These are phyloP conservation scores for Tortricodes alternella DNA, from an alignment of 2,888 invertebrate genomes.

Conservation along the genomic window DNA sequence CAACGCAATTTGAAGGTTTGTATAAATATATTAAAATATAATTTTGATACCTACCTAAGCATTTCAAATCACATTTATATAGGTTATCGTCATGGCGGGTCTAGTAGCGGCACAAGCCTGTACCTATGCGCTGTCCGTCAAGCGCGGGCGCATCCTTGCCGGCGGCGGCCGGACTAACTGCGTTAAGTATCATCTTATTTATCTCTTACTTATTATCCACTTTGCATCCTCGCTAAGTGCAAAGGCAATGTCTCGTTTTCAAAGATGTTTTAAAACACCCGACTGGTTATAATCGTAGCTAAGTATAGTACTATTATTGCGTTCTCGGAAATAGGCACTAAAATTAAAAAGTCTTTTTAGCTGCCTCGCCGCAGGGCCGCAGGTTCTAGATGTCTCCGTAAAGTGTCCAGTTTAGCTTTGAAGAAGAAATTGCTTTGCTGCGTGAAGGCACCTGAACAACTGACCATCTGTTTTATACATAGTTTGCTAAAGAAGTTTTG, in stretches of 20 bases:
- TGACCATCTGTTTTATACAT: background rate
- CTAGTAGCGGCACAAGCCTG: slow-evolving; percentile 7
- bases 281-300: slow-evolving; percentile 60
- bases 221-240: slow-evolving; percentile 66
- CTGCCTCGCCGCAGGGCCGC: slow-evolving; percentile 9
- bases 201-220: slow-evolving; percentile 54
- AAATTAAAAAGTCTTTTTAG: slow-evolving; percentile 26
- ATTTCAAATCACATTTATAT: no score
- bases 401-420: slow-evolving; percentile 20
- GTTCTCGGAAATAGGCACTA: slow-evolving; percentile 42
- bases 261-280: slow-evolving; percentile 69
- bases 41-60: no score
- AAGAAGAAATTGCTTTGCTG: slow-evolving; percentile 8
- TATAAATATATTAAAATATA: no score
- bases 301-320: slow-evolving; percentile 54
- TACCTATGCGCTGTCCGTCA: slow-evolving; percentile 4
- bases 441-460: background rate
- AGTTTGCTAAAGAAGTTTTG: background rate
- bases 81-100: background rate
- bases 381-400: slow-evolving; percentile 21
- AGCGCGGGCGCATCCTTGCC: slow-evolving; percentile 40
- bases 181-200: slow-evolving; percentile 52
- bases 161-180: slow-evolving; percentile 52
- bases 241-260: slow-evolving; percentile 73
- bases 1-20: no score